Conservation (phyloP, 1,140 invertebrate genomes). For the Listronotus bonariensis region DNA sequence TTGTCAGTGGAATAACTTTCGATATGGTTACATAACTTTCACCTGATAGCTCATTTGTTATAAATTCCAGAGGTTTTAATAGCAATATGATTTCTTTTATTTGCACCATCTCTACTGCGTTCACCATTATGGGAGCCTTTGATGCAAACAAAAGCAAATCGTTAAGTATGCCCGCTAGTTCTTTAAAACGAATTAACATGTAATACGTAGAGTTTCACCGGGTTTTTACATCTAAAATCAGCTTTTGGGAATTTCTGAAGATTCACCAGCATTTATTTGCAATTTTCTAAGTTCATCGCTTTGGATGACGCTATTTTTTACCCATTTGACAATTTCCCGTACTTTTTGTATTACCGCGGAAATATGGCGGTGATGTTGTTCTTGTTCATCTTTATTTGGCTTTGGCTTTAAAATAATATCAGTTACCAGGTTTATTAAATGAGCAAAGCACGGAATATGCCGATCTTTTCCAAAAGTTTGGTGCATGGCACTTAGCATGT, state of each 20-base stretch:
- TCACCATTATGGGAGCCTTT: conserved; percentile 4
- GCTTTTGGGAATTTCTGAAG: background rate
- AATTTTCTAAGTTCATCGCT: background rate
- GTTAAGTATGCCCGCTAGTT: conserved; percentile 31
- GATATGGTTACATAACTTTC: conserved; percentile 16
- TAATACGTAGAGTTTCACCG: background rate
- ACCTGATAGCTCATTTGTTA: conserved; percentile 14
- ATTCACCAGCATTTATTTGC: background rate
- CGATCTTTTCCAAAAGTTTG: background rate
- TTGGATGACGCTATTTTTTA: no score
- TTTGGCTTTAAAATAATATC: conserved; percentile 1
- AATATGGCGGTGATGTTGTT: no score
- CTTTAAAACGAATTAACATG: background rate
- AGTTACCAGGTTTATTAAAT: conserved; percentile 1
- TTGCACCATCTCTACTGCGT: background rate
- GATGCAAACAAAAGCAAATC: conserved; percentile 8
- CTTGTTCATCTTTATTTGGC: background rate
- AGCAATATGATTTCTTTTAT: conserved; percentile 25
- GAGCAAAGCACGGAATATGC: conserved; percentile 4
- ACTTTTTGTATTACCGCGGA: conserved; percentile 12
- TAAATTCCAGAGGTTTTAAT: conserved; percentile 9
- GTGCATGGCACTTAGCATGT: conserved; percentile 3
- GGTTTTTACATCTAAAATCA: conserved; percentile 1
- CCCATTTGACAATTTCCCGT: no score
- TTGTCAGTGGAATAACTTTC: background rate